phyloP scores from a whole-genome alignment of 2,113 vertebrate species.

The Triplophysa siluroides region DNA sequence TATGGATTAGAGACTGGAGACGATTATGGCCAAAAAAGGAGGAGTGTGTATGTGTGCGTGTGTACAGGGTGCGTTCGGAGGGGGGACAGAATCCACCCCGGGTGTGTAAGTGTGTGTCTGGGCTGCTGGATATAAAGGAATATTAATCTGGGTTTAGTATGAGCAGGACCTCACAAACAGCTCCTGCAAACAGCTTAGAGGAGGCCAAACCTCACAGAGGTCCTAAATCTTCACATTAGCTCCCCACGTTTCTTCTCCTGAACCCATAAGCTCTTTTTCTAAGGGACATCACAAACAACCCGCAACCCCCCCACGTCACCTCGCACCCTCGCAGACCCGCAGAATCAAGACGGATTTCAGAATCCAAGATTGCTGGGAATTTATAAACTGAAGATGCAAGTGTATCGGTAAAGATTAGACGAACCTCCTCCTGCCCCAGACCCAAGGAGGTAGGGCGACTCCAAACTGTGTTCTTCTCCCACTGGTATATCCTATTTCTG shows the following conservation, averaged over 20 bases:
- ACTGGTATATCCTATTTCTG: slow-evolving; percentile 71
- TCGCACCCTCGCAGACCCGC: slow-evolving; percentile 59
- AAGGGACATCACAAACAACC: slow-evolving; percentile 94
- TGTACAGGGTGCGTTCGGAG: slow-evolving; percentile 17
- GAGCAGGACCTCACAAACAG: slow-evolving; percentile 90
- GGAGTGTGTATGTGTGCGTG: slow-evolving; percentile 60
- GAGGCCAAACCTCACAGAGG: slow-evolving; percentile 89
- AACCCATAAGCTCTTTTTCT: slow-evolving; percentile 95
- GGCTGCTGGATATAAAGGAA: slow-evolving; percentile 89
- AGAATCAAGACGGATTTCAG: slow-evolving; percentile 85
- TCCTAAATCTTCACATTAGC: slow-evolving; percentile 97
- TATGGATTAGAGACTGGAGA: slow-evolving; percentile 86
- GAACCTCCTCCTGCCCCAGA: slow-evolving; percentile 66
- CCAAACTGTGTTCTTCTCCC: slow-evolving; percentile 66
- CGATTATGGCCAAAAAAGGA: slow-evolving; percentile 79
- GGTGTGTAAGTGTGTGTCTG: slow-evolving; percentile 81
- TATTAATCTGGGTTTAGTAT: slow-evolving; percentile 99
- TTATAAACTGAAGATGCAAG: slow-evolving; percentile 79
- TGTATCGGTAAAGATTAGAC: slow-evolving; percentile 83
- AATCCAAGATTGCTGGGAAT: slow-evolving; percentile 84
- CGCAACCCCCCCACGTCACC: slow-evolving; percentile 58
- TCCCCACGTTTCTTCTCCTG: slow-evolving; percentile 90
- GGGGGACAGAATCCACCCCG: slow-evolving; percentile 55
- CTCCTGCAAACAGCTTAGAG: slow-evolving; percentile 92
- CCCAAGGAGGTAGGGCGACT: slow-evolving; percentile 80